Conservation (phyloP, 2,797 vertebrate species). For the Ceryle rudis region DNA sequence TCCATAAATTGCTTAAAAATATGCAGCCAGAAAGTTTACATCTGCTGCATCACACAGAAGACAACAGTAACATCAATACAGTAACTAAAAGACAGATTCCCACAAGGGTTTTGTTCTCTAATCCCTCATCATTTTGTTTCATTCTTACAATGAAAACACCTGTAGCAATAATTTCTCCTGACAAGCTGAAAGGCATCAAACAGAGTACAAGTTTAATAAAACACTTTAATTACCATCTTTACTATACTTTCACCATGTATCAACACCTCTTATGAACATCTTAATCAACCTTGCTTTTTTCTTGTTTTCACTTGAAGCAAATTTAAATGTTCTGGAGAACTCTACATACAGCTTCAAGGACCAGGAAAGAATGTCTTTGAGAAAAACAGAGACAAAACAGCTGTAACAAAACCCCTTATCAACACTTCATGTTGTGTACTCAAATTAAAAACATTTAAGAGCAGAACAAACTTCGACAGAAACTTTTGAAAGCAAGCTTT, state of each 20-base stretch:
- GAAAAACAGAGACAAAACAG: background rate
- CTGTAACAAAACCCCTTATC: background rate
- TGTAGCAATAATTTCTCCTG: conserved; percentile 28
- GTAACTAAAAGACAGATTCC: background rate
- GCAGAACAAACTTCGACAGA: background rate
- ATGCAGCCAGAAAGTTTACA: background rate
- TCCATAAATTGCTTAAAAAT: background rate
- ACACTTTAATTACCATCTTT: conserved; percentile 25
- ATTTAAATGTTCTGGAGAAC: conserved; percentile 34
- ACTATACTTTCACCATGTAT: background rate
- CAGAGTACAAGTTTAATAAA: conserved; percentile 49
- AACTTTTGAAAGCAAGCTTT: background rate
- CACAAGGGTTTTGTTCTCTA: conserved; percentile 12
- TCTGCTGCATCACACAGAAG: background rate
- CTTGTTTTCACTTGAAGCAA: conserved; percentile 48
- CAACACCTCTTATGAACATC: conserved; percentile 6
- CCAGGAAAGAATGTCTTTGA: background rate
- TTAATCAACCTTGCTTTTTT: conserved; percentile 43
- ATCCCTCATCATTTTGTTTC: conserved; percentile 16
- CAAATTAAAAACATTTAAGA: background rate
- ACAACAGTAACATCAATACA: background rate
- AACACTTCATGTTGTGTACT: background rate
- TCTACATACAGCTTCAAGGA: conserved; percentile 8
- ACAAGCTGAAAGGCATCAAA: conserved; percentile 29
- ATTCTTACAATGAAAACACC: conserved; percentile 35